Base-by-base conservation (phyloP, 2,888 invertebrate species). In the Mesoligia furuncula region DNA sequence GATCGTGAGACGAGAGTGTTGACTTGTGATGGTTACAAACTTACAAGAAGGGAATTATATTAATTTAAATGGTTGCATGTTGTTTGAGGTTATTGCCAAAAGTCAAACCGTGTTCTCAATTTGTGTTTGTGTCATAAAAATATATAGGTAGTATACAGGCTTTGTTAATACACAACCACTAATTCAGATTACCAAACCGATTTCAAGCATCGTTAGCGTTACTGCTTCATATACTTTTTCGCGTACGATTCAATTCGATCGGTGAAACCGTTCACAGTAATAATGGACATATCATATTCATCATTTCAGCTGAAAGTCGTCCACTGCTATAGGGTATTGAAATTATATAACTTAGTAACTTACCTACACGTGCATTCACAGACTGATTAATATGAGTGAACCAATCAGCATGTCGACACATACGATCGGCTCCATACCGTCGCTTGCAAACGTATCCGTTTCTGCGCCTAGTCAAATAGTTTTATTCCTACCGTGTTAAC, bases 21-120 rank as follows among this genome's bases (percentile, higher is more conserved):
- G 39, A 71, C 42, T 57, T 71, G 24, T 31, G 54, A 59, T n/a
- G 20, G n/a, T 54, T 66, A 13, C n/a, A n/a, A n/a, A n/a, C n/a
- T n/a, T n/a, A n/a, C 2, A 15, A 61, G 11, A 54, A 39, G 5
- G 8, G 17, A 51, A n/a, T 48, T 20, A 20, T 27, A 42, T 65
- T 67, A 24, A n/a, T n/a, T n/a, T n/a, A n/a, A n/a, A 11, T 11
- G 24, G 7, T 9, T 5, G 5, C 31, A 24, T 31, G 31, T 68
- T 24, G 39, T 24, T 51, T 24, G 8, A 66, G 48, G 8, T 48
- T 66, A 76, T 75, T 76, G 78, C 73, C 67, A 87, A 27, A 59
- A 27, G 79, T 85, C 77, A 72, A 87, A 83, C 75, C 77, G 2
- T 15, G 6, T n/a, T 17, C 20, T 57, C 42, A 51, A 75, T 48